These are phyloP conservation scores for Margaritifera margaritifera DNA, from an alignment of 2,888 invertebrate species.

Conservation along the genomic window DNA sequence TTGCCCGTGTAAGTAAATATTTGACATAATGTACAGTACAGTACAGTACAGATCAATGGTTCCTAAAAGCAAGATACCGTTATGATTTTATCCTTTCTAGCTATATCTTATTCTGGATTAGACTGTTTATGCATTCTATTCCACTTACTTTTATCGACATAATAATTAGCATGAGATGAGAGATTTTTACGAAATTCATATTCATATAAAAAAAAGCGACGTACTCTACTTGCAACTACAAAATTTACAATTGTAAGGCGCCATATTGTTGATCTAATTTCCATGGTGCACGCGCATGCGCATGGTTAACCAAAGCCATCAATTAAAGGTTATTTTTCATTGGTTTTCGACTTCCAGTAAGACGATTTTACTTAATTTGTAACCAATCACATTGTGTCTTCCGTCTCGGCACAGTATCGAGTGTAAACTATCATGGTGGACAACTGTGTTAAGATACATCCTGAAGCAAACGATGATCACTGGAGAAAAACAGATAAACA, in stretches of 20 bases:
- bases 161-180: too few relatives aligned
- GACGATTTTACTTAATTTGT: not conserved
- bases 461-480: not conserved
- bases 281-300: slow-evolving; percentile 48
- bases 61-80: too few relatives aligned
- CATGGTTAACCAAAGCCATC: not conserved
- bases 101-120: too few relatives aligned
- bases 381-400: slow-evolving; percentile 32
- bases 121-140: too few relatives aligned
- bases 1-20: too few relatives aligned
- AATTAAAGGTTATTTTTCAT: slow-evolving; percentile 27
- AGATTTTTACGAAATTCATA: too few relatives aligned
- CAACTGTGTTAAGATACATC: not conserved
- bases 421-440: slow-evolving; percentile 56
- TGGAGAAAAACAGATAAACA: slow-evolving; percentile 4
- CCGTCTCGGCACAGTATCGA: slow-evolving; percentile 26
- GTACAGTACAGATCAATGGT: too few relatives aligned
- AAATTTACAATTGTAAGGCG: slow-evolving; percentile 12
- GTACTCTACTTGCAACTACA: too few relatives aligned
- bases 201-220: too few relatives aligned
- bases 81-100: too few relatives aligned
- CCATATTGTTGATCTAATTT: slow-evolving; percentile 59
- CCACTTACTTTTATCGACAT: too few relatives aligned
- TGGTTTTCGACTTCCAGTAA: slow-evolving; percentile 14
- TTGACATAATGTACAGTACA: too few relatives aligned